A percentile compares a stretch with the other conserved stretches of the same genome.
These are phyloP conservation scores for Ophioderma brevispina DNA, from an alignment of 35 echinoderm and acorn worm species.

Conservation along the genomic window DNA sequence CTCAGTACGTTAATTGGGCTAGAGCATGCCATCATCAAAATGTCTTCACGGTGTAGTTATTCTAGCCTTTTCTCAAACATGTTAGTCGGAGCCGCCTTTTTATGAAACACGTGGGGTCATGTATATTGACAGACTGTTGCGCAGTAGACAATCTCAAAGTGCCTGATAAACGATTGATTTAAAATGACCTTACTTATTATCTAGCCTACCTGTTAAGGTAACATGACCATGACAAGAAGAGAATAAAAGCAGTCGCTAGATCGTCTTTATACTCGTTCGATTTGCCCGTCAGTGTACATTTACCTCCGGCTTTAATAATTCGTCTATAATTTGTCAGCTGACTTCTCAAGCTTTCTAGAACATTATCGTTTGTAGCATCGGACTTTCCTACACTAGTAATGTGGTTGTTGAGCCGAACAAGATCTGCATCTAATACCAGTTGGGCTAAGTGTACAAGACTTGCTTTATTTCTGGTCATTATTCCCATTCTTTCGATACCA, in stretches of 20 bases:
- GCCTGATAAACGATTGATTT: no score
- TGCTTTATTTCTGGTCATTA: slow-evolving; percentile 9
- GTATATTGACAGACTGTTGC: no score
- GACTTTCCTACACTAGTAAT: neutral
- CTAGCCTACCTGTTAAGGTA: no score
- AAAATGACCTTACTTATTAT: no score
- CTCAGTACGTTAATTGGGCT: neutral
- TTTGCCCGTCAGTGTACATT: neutral
- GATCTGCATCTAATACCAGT: neutral
- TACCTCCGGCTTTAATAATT: neutral
- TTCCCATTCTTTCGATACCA: neutral
- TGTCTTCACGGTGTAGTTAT: no score
- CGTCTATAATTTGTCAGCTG: neutral
- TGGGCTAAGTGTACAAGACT: slow-evolving; percentile 13
- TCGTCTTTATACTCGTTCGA: neutral
- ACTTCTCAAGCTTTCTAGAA: neutral
- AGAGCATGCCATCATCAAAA: neutral
- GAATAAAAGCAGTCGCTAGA: neutral
- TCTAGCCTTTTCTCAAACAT: no score
- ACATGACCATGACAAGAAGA: neutral
- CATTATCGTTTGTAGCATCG: no score
- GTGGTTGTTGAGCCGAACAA: neutral
- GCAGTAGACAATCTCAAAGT: no score
- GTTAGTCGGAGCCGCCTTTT: no score
- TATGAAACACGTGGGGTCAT: no score